Conservation (phyloP, 2,888 invertebrate genomes). For the Lithophane socia region DNA sequence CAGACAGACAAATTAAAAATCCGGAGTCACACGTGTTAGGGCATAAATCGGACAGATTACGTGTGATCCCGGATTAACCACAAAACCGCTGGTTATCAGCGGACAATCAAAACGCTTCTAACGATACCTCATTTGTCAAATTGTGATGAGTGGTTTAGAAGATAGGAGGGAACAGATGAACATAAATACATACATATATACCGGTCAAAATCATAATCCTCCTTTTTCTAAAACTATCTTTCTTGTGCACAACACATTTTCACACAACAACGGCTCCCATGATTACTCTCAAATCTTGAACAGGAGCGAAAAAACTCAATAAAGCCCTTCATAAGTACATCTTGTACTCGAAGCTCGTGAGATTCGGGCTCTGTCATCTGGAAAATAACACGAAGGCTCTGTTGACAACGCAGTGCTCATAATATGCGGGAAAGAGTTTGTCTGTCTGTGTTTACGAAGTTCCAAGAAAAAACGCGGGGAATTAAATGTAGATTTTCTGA, state of each 20-base stretch:
- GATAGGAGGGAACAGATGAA: no score
- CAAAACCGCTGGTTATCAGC: no score
- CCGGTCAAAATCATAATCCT: no score
- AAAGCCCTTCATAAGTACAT: conserved; percentile 35
- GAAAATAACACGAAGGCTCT: conserved; percentile 48
- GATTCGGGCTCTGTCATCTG: conserved; percentile 28
- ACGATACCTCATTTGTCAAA: no score
- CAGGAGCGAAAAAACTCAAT: conserved; percentile 31
- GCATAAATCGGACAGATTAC: no score
- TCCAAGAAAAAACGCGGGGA: neutral
- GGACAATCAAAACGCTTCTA: no score
- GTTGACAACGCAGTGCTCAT: conserved; percentile 40
- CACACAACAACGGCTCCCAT: conserved; percentile 15
- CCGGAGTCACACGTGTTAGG: no score
- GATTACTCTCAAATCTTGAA: conserved; percentile 44
- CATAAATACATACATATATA: no score
- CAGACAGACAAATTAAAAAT: no score
- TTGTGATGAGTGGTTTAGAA: no score
- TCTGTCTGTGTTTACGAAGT: conserved; percentile 14
- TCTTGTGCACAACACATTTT: conserved; percentile 22
- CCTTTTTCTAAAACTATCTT: neutral
- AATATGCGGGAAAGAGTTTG: conserved; percentile 16
- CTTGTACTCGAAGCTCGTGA: conserved; percentile 14
- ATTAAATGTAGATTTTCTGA: neutral
- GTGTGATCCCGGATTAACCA: no score